Percentiles rank a stretch among this genome's conserved stretches.
phyloP scores from a whole-genome alignment of 2,888 invertebrate genomes.

The Lasioglossum leucozonium region DNA sequence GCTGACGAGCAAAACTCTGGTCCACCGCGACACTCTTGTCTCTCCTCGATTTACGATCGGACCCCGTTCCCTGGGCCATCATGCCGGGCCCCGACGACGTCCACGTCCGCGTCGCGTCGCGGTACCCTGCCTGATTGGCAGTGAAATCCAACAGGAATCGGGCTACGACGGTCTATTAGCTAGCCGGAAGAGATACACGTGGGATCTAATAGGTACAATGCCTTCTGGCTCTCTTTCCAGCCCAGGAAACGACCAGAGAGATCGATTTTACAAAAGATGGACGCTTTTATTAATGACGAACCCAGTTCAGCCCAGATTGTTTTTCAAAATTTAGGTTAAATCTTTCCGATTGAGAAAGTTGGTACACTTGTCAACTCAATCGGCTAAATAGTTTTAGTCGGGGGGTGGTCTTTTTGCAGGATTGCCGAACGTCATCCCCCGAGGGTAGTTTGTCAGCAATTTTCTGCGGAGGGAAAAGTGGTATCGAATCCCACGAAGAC shows the following conservation, averaged over 20 bases:
- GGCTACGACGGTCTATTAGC: slow-evolving; percentile 69
- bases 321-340: not conserved
- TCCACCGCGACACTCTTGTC: slow-evolving; percentile 72
- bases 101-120: slow-evolving; percentile 33
- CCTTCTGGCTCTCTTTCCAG: not conserved
- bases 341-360: not conserved
- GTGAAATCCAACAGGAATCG: slow-evolving; percentile 69
- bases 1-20: slow-evolving; percentile 70
- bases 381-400: not conserved
- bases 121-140: slow-evolving; percentile 60
- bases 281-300: not conserved
- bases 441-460: not conserved
- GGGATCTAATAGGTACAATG: slow-evolving; percentile 47
- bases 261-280: not conserved
- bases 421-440: not conserved
- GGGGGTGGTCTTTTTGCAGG: not conserved
- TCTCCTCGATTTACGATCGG: slow-evolving; percentile 73
- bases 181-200: slow-evolving; percentile 56
- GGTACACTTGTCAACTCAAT: not conserved
- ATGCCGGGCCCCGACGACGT: slow-evolving; percentile 50
- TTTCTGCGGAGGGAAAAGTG: not conserved
- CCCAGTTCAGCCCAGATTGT: not conserved
- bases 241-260: not conserved
- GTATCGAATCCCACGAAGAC: slow-evolving; percentile 23
- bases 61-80: slow-evolving; percentile 26